Conservation (phyloP, 2,113 vertebrate species). For the Electrona antarctica region DNA sequence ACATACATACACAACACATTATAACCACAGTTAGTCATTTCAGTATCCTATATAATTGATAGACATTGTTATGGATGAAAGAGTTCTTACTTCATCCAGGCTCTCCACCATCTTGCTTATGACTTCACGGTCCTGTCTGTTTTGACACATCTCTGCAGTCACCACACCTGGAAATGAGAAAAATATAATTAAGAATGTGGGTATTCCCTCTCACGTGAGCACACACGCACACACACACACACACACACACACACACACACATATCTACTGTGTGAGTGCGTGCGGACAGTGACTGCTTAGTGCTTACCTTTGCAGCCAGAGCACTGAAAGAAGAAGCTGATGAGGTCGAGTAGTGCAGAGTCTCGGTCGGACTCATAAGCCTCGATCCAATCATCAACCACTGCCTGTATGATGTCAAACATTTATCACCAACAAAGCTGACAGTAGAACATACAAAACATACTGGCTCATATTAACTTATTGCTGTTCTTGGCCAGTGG, state of each 20-base stretch:
- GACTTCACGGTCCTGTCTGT: constrained; percentile 79
- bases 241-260: background rate
- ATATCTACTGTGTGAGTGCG: background rate
- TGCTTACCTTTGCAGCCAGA: constrained; percentile 88
- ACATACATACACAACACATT: constrained; percentile 6
- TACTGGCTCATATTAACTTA: no score
- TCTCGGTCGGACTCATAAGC: constrained; percentile 85
- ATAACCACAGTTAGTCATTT: no score
- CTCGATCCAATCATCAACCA: constrained; percentile 90
- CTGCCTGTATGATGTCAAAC: constrained; percentile 75
- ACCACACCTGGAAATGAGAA: constrained; percentile 83
- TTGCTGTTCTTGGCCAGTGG: no score
- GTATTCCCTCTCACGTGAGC: background rate
- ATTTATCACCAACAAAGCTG: background rate
- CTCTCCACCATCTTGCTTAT: constrained; percentile 89
- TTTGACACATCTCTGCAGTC: constrained; percentile 91
- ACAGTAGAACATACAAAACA: background rate
- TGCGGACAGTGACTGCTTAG: constrained; percentile 15
- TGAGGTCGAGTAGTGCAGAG: constrained; percentile 88
- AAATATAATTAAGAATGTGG: no score
- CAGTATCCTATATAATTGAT: background rate
- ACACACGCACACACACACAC: background rate
- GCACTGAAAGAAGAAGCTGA: constrained; percentile 94
- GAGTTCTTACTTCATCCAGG: constrained; percentile 84
- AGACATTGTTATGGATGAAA: background rate